These are phyloP conservation scores for Xestia c-nigrum DNA, from an alignment of 2,888 invertebrate species.

Conservation along the genomic window DNA sequence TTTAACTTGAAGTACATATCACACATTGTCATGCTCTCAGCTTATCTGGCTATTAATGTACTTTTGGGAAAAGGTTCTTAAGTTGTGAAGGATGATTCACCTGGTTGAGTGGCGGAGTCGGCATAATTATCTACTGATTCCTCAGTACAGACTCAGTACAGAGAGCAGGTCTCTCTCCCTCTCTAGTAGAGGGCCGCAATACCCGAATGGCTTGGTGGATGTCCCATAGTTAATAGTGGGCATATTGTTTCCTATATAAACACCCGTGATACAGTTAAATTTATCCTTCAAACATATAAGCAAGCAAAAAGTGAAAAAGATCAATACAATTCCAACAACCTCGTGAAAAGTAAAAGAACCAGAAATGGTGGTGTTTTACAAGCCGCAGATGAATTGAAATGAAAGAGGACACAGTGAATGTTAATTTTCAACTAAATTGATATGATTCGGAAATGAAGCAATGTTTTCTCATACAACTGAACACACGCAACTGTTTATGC, in stretches of 20 bases:
- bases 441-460: slow-evolving; percentile 7
- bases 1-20: slow-evolving; percentile 26
- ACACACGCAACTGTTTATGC: slow-evolving; percentile 21
- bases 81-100: slow-evolving; percentile 6
- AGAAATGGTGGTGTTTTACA: background rate
- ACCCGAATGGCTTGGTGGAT: background rate
- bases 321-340: background rate
- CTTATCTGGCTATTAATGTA: slow-evolving; percentile 15
- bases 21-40: slow-evolving; percentile 12
- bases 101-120: background rate
- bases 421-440: background rate
- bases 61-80: background rate
- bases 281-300: background rate
- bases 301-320: background rate
- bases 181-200: too few relatives aligned
- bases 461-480: background rate
- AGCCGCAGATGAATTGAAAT: background rate
- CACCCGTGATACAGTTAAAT: background rate
- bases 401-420: background rate
- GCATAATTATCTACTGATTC: background rate
- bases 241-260: background rate
- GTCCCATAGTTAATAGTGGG: background rate
- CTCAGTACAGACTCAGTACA: too few relatives aligned
- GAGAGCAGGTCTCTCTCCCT: background rate
- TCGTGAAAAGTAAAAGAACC: background rate